These are phyloP conservation scores for Ganaspis sp. DNA, from an alignment of 1,140 invertebrate genomes.

Conservation along the genomic window DNA sequence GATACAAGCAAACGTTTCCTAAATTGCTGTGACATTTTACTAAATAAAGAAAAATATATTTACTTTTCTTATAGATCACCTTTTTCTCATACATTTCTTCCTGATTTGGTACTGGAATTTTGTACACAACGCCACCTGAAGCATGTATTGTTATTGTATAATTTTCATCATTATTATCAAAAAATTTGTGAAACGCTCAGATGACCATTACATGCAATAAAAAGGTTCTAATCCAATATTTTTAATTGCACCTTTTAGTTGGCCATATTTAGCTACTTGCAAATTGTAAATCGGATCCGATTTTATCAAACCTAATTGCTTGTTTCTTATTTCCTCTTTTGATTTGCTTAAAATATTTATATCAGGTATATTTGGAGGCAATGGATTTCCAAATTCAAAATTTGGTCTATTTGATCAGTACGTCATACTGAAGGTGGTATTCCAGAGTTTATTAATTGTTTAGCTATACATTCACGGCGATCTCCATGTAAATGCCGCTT, in stretches of 20 bases:
- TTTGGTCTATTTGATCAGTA: slow-evolving; percentile 35
- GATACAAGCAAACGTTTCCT: slow-evolving; percentile 35
- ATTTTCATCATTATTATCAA: not conserved
- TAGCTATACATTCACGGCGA: slow-evolving; percentile 18
- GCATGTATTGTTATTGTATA: slow-evolving; percentile 34
- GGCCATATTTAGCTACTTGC: slow-evolving; percentile 19
- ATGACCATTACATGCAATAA: slow-evolving; percentile 41
- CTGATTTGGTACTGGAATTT: slow-evolving; percentile 18
- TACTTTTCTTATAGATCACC: not conserved
- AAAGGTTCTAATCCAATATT: slow-evolving; percentile 38
- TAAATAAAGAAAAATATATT: too few species aligned
- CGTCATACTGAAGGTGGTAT: slow-evolving; percentile 36
- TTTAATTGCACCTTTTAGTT: slow-evolving; percentile 23
- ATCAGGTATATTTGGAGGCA: slow-evolving; percentile 34
- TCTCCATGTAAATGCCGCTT: slow-evolving; percentile 36
- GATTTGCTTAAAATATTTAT: slow-evolving; percentile 38
- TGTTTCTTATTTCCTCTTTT: slow-evolving; percentile 41
- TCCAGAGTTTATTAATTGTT: slow-evolving; percentile 11
- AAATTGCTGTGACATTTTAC: slow-evolving; percentile 23
- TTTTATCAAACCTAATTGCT: slow-evolving; percentile 17
- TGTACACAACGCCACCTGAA: slow-evolving; percentile 38
- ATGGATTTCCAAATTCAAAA: slow-evolving; percentile 31
- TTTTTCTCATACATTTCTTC: not conserved
- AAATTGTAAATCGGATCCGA: slow-evolving; percentile 31
- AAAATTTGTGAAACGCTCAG: slow-evolving; percentile 27